These are phyloP conservation scores for Enteromius mattozi DNA, from an alignment of 2,797 vertebrate genomes.

Conservation along the genomic window DNA sequence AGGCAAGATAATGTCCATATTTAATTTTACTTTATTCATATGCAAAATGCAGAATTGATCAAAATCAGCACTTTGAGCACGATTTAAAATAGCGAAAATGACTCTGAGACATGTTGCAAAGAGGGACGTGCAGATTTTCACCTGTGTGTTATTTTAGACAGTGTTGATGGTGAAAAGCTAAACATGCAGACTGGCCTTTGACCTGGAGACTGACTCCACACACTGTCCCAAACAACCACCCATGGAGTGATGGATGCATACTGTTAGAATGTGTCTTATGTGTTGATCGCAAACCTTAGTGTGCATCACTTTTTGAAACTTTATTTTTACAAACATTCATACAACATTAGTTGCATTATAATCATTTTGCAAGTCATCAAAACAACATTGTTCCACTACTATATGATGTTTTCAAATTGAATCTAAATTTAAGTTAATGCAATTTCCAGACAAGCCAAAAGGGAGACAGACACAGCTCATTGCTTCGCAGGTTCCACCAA, in stretches of 20 bases:
- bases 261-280: neutral
- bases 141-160: slow-evolving; percentile 79
- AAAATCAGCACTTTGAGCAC: neutral
- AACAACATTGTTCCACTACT: neutral
- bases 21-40: neutral
- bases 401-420: neutral
- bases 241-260: slow-evolving; percentile 2
- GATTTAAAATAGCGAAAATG: neutral
- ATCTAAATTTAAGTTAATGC: neutral
- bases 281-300: too few relatives aligned
- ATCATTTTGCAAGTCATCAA: neutral
- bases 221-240: slow-evolving; percentile 24
- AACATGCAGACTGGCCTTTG: slow-evolving; percentile 65
- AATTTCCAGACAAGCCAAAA: slow-evolving; percentile 14
- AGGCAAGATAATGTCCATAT: neutral
- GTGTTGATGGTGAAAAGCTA: slow-evolving; percentile 73
- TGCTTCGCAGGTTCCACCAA: neutral
- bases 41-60: neutral
- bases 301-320: neutral
- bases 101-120: slow-evolving; percentile 10
- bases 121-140: slow-evolving; percentile 76
- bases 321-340: neutral
- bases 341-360: neutral
- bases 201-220: slow-evolving; percentile 56
- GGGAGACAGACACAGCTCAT: slow-evolving; percentile 13